These are phyloP conservation scores for Entomyzon cyanotis DNA, from an alignment of 2,113 vertebrate genomes.

Conservation along the genomic window DNA sequence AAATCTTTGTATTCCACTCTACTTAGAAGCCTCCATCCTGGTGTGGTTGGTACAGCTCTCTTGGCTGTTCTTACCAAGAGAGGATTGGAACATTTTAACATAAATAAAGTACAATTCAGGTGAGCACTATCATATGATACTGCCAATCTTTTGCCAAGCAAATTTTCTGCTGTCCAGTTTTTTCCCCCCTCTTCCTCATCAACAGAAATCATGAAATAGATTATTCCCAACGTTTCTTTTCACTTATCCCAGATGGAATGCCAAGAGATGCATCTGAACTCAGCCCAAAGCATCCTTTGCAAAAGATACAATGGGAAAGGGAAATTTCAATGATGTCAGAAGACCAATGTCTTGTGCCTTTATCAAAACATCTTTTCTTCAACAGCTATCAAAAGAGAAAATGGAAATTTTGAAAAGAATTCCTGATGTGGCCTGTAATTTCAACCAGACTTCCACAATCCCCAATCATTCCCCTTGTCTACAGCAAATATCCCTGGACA, in stretches of 20 bases:
- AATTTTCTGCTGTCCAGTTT: neutral
- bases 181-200: neutral
- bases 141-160: neutral
- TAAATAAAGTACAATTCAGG: neutral
- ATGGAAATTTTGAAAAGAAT: neutral
- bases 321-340: neutral
- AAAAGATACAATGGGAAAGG: neutral
- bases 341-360: neutral
- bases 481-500: neutral
- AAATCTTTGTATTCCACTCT: neutral
- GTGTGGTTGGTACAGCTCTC: neutral
- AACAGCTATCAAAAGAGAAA: neutral
- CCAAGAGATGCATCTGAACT: neutral
- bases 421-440: neutral
- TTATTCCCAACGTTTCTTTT: neutral
- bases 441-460: neutral
- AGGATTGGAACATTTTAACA: neutral
- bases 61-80: neutral
- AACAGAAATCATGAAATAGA: neutral
- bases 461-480: neutral
- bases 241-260: neutral
- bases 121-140: neutral
- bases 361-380: neutral
- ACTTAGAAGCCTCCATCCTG: neutral
- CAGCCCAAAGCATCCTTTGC: neutral